Evolutionary conservation across 2,888 invertebrate genomes (phyloP), one percentile per base, ranked within the genome.

Genomic region (Nomada fabriciana): DNA sequence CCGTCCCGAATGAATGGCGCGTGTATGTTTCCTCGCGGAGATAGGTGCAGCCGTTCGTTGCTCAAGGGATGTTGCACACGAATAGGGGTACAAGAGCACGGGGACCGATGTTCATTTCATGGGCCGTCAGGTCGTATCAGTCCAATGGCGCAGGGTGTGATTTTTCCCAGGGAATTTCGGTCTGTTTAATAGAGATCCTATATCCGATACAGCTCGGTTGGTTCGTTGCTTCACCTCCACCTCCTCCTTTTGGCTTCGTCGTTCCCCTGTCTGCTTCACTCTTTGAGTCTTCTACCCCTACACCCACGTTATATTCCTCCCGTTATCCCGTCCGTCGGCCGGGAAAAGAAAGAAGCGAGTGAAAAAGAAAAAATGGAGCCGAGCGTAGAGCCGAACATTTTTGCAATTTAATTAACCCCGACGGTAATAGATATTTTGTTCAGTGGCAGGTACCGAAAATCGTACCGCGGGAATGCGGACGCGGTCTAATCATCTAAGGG

Each of bases 41-140:
- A 77, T 74, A 76, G 79, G 60, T 36, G 52, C 50, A 15, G 69
- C 36, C 65, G 70, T 76, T 71, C 84, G 77, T 84, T 71, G 84
- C 76, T 72, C 77, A 63, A 77, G 82, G 82, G 77, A 74, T 64
- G 72, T 76, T 71, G 42, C 61, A 57, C 70, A 71, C 65, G 76
- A 70, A 68, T 60, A 63, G 70, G 82, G 76, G 79, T 76, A 83
- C 82, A 84, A 76, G 87, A 71, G 83, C 78, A 63, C 76, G 88
- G 84, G 89, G 89, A 89, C 88, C 89, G 89, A 89, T 90, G 92
- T 92, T 93, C 92, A 93, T 93, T 93, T 93, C 93, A 93, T 92
- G 93, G 92, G 89, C 92, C 92, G 93, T 91, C 93, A 90, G 89
- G 76, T 93, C 91, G 90, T 87, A 91, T 93, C 92, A 91, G 90